Conservation (phyloP, 2,888 invertebrate species). For the Dastarcus helophoroides region DNA sequence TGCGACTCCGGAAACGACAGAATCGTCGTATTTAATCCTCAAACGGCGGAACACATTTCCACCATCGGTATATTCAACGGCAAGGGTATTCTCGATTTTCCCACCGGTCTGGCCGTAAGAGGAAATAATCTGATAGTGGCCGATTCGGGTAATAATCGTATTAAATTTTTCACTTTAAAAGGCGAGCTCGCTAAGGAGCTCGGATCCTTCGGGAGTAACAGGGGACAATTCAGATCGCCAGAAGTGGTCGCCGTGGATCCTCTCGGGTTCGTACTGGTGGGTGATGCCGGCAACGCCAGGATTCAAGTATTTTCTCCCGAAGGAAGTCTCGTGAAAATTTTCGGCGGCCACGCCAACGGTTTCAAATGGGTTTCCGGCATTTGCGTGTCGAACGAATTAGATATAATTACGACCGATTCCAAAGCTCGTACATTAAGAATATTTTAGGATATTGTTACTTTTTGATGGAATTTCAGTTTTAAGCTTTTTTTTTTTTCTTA, state of each 20-base stretch:
- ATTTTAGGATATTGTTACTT: conserved; percentile 26
- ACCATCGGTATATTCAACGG: conserved; percentile 44
- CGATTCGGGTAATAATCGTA: conserved; percentile 62
- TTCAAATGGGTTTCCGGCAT: conserved; percentile 63
- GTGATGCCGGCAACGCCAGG: conserved; percentile 66
- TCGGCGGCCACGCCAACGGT: too few relatives aligned
- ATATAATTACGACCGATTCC: conserved; percentile 51
- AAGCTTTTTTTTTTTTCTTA: too few relatives aligned
- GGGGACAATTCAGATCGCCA: conserved; percentile 62
- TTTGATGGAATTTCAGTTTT: too few relatives aligned
- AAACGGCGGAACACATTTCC: conserved; percentile 48
- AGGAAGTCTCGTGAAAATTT: conserved; percentile 54
- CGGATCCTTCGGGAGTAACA: conserved; percentile 52
- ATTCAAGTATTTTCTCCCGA: conserved; percentile 64
- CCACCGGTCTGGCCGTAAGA: conserved; percentile 57
- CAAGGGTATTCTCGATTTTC: conserved; percentile 46
- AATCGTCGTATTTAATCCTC: conserved; percentile 44
- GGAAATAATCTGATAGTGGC: conserved; percentile 43
- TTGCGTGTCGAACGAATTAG: conserved; percentile 46
- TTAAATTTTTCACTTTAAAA: conserved; percentile 47
- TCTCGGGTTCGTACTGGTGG: conserved; percentile 63
- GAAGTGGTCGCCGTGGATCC: conserved; percentile 62
- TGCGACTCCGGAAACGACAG: conserved; percentile 73
- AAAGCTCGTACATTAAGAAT: conserved; percentile 42
- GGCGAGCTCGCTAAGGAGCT: conserved; percentile 49